phyloP scores from a whole-genome alignment of 2,888 invertebrate genomes.

The Nematopogon swammerdamellus region DNA sequence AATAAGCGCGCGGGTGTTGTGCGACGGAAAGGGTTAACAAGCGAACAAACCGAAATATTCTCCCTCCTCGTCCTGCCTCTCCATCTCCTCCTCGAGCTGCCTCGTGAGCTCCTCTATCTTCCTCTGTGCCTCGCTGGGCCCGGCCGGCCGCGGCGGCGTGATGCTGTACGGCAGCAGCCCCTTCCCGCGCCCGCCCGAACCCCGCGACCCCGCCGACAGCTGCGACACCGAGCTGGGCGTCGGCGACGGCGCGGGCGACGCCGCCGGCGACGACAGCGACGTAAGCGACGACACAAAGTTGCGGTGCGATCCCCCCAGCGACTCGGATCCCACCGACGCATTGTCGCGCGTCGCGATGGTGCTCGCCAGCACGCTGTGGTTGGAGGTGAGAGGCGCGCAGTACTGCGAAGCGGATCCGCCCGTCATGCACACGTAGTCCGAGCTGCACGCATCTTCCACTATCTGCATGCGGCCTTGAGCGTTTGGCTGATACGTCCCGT shows the following conservation, averaged over 20 bases:
- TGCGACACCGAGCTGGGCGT: conserved; percentile 62
- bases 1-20: too few relatives aligned
- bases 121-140: conserved; percentile 88
- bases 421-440: conserved; percentile 83
- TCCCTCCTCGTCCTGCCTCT: conserved; percentile 90
- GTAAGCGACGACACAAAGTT: conserved; percentile 41
- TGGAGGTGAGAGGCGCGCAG: conserved; percentile 36
- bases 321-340: conserved; percentile 34
- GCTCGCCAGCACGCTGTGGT: conserved; percentile 13
- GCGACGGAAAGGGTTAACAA: too few relatives aligned
- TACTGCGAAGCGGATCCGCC: conserved; percentile 60
- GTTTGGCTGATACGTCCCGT: conserved; percentile 32
- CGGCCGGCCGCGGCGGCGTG: conserved; percentile 82
- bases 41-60: conserved; percentile 94
- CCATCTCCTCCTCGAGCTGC: conserved; percentile 93
- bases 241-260: conserved; percentile 61
- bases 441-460: conserved; percentile 70
- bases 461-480: conserved; percentile 42
- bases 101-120: conserved; percentile 91
- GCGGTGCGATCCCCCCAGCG: conserved; percentile 26
- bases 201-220: conserved; percentile 57
- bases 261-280: conserved; percentile 48
- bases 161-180: conserved; percentile 83
- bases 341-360: conserved; percentile 24
- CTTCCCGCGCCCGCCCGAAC: conserved; percentile 56